These are phyloP conservation scores for Xanthorhoe designata DNA, from an alignment of 2,888 invertebrate species.

Conservation along the genomic window DNA sequence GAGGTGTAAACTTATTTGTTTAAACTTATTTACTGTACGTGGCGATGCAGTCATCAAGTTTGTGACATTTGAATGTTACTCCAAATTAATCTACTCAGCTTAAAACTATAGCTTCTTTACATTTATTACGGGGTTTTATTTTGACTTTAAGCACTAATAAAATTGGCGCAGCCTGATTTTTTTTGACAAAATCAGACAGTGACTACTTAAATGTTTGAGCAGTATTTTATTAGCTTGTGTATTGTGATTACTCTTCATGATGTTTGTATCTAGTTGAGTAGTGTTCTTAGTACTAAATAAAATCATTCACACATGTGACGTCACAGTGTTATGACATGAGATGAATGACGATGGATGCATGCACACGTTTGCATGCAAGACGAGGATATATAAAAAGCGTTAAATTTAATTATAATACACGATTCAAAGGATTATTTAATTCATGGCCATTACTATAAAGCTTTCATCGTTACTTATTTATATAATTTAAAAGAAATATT, in stretches of 20 bases:
- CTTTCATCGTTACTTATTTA: background rate
- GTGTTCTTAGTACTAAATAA: constrained; percentile 42
- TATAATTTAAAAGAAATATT: too few relatives aligned
- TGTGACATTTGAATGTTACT: too few relatives aligned
- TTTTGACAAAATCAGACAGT: background rate
- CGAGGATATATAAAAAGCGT: constrained; percentile 25
- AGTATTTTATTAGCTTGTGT: background rate
- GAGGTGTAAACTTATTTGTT: too few relatives aligned
- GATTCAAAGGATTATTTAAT: background rate
- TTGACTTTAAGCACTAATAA: background rate
- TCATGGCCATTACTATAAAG: background rate
- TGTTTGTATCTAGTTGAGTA: constrained; percentile 41
- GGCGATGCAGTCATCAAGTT: too few relatives aligned
- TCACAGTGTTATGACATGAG: constrained; percentile 44
- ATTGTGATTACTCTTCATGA: constrained; percentile 37
- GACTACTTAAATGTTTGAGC: background rate
- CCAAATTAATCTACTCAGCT: too few relatives aligned
- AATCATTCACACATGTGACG: constrained; percentile 46
- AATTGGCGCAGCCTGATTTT: background rate
- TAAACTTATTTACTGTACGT: too few relatives aligned
- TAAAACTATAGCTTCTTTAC: too few relatives aligned
- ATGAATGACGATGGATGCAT: constrained; percentile 43
- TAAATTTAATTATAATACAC: background rate
- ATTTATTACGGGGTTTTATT: too few relatives aligned
- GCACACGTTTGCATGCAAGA: constrained; percentile 34